These are phyloP conservation scores for Acanthornis magna DNA, from an alignment of 2,797 vertebrate species.

Conservation along the genomic window DNA sequence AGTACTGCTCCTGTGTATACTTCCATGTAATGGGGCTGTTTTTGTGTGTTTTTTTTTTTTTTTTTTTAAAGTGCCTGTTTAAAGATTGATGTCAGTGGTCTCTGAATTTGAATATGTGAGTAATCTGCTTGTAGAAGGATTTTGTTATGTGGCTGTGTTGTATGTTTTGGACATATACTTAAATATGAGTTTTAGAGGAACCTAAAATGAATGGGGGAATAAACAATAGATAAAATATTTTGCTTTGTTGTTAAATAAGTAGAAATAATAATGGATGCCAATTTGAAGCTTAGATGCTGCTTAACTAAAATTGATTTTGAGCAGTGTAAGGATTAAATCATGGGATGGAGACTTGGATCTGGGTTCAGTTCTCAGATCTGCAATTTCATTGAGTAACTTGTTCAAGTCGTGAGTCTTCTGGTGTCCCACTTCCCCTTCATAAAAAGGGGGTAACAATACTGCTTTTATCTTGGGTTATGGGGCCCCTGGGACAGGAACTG, in stretches of 20 bases:
- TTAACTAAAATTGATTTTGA: background rate
- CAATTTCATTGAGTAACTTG: background rate
- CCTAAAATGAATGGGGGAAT: background rate
- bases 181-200: background rate
- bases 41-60: too few species aligned
- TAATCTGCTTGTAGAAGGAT: background rate
- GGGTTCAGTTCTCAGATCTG: slow-evolving; percentile 13
- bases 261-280: background rate
- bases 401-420: background rate
- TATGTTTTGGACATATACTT: background rate
- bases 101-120: background rate
- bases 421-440: slow-evolving; percentile 32
- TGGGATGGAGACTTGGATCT: background rate
- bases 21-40: background rate
- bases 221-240: background rate
- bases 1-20: background rate
- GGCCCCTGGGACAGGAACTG: slow-evolving; percentile 30
- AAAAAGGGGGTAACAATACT: background rate
- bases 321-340: background rate
- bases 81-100: background rate
- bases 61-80: background rate
- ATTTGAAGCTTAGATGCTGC: background rate
- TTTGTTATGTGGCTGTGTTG: background rate
- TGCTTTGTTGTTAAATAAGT: background rate
- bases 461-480: slow-evolving; percentile 39